Base-by-base conservation (phyloP, 2,113 vertebrate genomes). In the Atractosteus spatula region DNA sequence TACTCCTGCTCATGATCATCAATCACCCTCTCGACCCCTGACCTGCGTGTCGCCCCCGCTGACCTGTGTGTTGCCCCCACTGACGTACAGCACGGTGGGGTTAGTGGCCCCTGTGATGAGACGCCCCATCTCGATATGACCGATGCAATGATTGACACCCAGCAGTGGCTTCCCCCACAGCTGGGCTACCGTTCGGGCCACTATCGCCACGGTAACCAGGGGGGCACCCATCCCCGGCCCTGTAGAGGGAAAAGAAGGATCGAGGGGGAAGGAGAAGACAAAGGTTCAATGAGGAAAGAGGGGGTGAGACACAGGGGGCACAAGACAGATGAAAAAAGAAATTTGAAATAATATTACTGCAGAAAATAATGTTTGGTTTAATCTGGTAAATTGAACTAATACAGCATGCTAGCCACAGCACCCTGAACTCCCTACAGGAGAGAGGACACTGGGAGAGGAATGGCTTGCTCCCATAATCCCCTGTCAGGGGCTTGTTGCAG, bases 191-290 rank as follows among this genome's bases (percentile, higher is more conserved):
- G 95, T 96, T 0, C 96, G 92, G 2, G 95, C 95, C 51, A 96
- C 95, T 4, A 96, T 72, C 2, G 95, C 96, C 56, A 93, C 92
- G 0, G 88, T 91, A 14, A 92, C 90, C 73, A 97, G 67, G 1
- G 95, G 95, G 7, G 96, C 95, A 3, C 96, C 96, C 96, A 97
- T 97, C 8, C 96, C 96, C 10, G 96, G 96, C 16, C 96, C 96
- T 96, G 79, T 0, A n/a, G 8, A 17, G 3, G 3, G 1, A 57
- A 3, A 69, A 14, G n/a, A 41, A 42, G 8, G 47, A 51, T 51
- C 47, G 10, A 7, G 47, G 47, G 47, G 47, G 5, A 51, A 51
- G 3, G 47, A 10, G 47, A 7, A 51, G 47, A 51, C 5, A 51
- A 51, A 10, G 29, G 29, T 29, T 29, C 29, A 29, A 51, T 51